Base-by-base conservation (phyloP, 2,797 vertebrate species). In the Malacoctenus gilli region DNA sequence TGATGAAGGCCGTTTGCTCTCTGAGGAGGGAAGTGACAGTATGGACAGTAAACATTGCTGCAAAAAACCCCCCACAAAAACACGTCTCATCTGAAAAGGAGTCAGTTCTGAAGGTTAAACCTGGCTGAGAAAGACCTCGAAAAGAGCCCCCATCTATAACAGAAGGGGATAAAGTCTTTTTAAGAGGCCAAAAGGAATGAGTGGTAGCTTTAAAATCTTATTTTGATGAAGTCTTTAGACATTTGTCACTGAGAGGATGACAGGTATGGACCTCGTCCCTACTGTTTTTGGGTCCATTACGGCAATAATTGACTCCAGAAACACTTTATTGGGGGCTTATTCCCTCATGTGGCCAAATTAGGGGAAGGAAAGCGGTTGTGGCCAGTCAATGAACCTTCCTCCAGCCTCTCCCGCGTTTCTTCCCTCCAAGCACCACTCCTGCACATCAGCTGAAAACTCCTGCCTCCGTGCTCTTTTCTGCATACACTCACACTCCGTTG, bases 361-460 rank as follows among this genome's bases (percentile, higher is more conserved):
- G 1, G 1, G 31, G 44, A 28, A 43, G 38, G 10, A 12, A 12
- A 12, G 9, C 11, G 28, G 8, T 18, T 12, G 14, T 23, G 4
- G 23, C 14, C 49, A 30, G 14, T 31, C n/a, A 46, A 60, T 41
- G 34, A 60, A 55, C 38, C 19, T 31, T 40, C 34, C 20, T 19
- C 1, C 20, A n/a, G 5, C 32, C 21, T 21, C 20, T 43, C 39
- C 34, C 31, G 49, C 2, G 21, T 59, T 72, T 21, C 35, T 21
- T 66, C 48, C 40, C 38, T 55, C 50, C 48, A 44, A 80, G 73
- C 62, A 72, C 48, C 70, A 59, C 11, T 63, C 32, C 38, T 63
- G 42, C 40, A 21, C 68, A 63, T 77, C 69, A 66, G 77, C 77
- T 59, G 25, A 77, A 82, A 70, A 49, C 59, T 62, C 41, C 59